These are phyloP conservation scores for Peucedramus taeniatus DNA, from an alignment of 2,113 vertebrate genomes.

Conservation along the genomic window DNA sequence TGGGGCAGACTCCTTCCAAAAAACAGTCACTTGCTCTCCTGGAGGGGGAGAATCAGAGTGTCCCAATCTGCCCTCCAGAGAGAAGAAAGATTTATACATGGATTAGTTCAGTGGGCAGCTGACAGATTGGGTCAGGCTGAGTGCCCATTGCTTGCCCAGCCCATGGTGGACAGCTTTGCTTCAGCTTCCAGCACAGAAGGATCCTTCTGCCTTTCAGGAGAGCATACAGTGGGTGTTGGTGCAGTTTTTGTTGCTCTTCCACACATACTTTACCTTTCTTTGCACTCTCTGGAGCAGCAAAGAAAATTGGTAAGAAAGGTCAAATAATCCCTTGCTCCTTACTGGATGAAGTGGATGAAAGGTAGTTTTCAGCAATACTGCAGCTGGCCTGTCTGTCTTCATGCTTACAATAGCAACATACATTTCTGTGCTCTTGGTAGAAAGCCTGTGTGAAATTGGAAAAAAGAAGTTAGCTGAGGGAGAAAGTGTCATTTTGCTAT, in stretches of 20 bases:
- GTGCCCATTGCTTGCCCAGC: fast-evolving
- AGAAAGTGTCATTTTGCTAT: background rate
- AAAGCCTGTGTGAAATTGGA: background rate
- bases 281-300: background rate
- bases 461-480: background rate
- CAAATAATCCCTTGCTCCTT: background rate
- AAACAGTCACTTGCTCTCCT: background rate
- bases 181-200: background rate
- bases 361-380: background rate
- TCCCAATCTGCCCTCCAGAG: background rate
- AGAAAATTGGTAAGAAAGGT: background rate
- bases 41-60: background rate
- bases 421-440: background rate
- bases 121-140: background rate
- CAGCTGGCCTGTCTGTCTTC: constrained; percentile 24
- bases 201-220: background rate
- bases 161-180: background rate
- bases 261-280: background rate
- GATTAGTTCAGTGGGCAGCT: background rate
- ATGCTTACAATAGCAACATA: background rate
- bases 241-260: background rate
- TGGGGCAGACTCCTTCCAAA: background rate
- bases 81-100: background rate
- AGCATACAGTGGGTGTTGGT: background rate
- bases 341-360: background rate